Conservation (phyloP, 2,113 vertebrate species). For the Taurulus bubalis region DNA sequence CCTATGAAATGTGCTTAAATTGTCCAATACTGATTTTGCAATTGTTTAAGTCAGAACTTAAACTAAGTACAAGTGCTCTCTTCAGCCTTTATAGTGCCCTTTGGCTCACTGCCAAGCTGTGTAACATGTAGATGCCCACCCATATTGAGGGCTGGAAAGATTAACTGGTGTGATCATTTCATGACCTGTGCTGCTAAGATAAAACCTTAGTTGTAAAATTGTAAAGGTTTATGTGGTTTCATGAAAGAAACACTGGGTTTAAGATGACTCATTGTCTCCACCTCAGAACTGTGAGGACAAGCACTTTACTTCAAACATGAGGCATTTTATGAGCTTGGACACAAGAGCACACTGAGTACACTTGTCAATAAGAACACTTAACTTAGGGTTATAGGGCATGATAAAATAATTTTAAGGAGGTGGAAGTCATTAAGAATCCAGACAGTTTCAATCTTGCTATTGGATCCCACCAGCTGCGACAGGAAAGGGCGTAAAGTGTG, state of each 20-base stretch:
- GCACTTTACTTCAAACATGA: background rate
- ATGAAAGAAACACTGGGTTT: background rate
- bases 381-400: background rate
- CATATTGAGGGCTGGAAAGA: too few relatives aligned
- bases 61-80: background rate
- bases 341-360: background rate
- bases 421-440: background rate
- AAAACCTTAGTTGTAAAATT: background rate
- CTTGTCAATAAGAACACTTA: background rate
- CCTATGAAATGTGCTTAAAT: too few relatives aligned
- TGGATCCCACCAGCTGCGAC: background rate
- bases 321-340: background rate
- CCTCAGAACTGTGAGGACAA: background rate
- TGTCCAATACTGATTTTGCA: background rate
- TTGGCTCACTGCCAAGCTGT: background rate
- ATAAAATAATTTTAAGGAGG: background rate
- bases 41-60: background rate
- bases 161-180: background rate
- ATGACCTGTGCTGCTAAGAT: background rate
- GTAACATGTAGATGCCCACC: background rate
- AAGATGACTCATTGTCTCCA: background rate
- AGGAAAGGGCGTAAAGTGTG: too few relatives aligned
- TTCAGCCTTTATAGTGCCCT: background rate
- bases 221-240: background rate
- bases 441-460: background rate